These are phyloP conservation scores for Desmodus rotundus DNA, from an alignment of 2,113 vertebrate genomes.

Conservation along the genomic window DNA sequence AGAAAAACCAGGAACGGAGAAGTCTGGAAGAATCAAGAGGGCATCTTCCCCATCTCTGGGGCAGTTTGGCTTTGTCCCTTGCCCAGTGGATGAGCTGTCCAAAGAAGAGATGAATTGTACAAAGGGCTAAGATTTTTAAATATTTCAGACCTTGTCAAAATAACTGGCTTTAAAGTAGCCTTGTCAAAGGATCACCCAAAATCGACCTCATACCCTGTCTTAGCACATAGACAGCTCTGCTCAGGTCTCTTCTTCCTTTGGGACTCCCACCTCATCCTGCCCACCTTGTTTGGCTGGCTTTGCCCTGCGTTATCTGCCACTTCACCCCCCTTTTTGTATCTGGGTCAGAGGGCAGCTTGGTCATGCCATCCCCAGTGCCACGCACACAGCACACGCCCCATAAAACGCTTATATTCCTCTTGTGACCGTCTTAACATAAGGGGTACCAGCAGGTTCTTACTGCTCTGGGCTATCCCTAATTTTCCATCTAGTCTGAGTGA, in stretches of 20 bases:
- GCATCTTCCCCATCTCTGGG: background rate
- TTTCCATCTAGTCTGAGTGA: background rate
- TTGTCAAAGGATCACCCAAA: background rate
- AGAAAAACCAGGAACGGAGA: background rate
- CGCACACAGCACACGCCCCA: accelerated
- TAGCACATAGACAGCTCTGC: background rate
- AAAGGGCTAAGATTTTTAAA: background rate
- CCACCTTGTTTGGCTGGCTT: background rate
- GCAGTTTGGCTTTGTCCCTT: background rate
- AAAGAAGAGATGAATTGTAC: background rate
- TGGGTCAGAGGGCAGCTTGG: no score
- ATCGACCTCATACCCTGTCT: background rate
- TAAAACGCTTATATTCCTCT: background rate
- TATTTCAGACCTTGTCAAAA: background rate
- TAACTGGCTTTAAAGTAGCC: background rate
- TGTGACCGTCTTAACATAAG: background rate
- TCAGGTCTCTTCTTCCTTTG: background rate
- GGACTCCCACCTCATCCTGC: background rate
- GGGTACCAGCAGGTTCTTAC: background rate
- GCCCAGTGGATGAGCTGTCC: background rate
- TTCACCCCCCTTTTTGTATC: accelerated
- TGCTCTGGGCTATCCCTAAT: background rate
- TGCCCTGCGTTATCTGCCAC: no score
- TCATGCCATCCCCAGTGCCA: background rate
- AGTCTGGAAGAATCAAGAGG: background rate